phyloP scores from a whole-genome alignment of 2,797 vertebrate species.

The Catharus ustulatus region DNA sequence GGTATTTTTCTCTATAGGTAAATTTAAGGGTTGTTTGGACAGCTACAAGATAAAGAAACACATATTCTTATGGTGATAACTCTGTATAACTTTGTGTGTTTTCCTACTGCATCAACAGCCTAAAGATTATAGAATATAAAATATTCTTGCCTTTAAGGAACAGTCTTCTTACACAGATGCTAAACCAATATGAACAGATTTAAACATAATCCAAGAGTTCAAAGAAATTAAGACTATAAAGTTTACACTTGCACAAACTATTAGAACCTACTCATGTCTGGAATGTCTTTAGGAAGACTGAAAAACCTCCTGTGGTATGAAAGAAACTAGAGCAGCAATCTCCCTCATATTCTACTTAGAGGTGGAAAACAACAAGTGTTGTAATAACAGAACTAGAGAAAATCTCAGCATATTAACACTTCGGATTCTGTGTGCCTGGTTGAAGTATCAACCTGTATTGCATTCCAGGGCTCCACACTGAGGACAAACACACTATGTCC shows the following conservation, averaged over 20 bases:
- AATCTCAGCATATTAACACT: not conserved
- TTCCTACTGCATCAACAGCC: not conserved
- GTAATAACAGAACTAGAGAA: not conserved
- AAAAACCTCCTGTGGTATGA: not conserved
- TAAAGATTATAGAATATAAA: not conserved
- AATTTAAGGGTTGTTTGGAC: conserved; percentile 92
- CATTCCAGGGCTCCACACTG: not conserved
- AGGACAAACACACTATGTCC: not conserved
- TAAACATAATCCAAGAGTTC: not conserved
- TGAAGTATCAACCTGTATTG: not conserved
- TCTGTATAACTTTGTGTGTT: not conserved
- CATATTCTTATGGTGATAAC: not conserved
- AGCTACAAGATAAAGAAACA: conserved; percentile 73
- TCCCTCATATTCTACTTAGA: not conserved
- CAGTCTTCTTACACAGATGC: not conserved
- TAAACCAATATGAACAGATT: not conserved
- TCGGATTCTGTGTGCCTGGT: not conserved
- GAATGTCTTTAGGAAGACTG: not conserved
- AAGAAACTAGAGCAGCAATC: not conserved
- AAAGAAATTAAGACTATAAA: not conserved
- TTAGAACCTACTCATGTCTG: not conserved
- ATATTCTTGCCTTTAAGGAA: not conserved
- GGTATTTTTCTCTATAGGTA: conserved; percentile 93
- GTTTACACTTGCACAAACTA: not conserved
- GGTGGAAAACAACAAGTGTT: not conserved